Percentiles rank a stretch among this genome's conserved stretches.
These are phyloP conservation scores for Calyptommatus sinebrachiatus DNA, from an alignment of 2,113 vertebrate species.

Conservation along the genomic window DNA sequence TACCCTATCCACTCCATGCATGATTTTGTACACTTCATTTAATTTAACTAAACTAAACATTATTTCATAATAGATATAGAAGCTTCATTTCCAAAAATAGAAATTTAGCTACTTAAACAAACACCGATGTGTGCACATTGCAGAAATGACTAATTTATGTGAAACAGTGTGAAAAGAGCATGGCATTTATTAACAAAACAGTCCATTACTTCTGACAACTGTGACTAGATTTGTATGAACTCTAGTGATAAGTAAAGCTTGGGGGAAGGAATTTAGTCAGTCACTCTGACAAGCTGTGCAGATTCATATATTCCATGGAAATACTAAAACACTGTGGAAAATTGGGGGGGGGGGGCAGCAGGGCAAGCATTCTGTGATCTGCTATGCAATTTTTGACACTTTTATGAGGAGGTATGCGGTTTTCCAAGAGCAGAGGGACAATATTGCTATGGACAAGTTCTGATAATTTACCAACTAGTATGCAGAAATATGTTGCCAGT, in stretches of 20 bases:
- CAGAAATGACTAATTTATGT: neutral
- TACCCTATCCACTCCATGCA: too few relatives aligned
- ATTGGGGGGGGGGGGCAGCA: neutral
- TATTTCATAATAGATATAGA: constrained; percentile 2
- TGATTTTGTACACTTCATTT: too few relatives aligned
- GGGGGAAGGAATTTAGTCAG: constrained; percentile 6
- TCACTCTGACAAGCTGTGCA: neutral
- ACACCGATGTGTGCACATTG: neutral
- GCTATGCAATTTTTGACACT: neutral
- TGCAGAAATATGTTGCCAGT: too few relatives aligned
- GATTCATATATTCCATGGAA: rapidly evolving
- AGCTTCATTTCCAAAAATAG: neutral
- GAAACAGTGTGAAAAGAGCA: constrained; percentile 9
- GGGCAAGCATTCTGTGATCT: neutral
- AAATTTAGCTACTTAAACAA: neutral
- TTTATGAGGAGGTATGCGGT: neutral
- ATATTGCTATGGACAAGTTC: too few relatives aligned
- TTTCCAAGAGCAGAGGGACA: neutral
- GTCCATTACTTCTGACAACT: constrained; percentile 25
- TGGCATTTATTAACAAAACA: constrained; percentile 6
- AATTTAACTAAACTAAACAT: neutral
- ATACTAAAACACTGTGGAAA: neutral
- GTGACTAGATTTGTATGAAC: constrained; percentile 16
- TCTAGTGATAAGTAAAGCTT: neutral
- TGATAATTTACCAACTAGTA: too few relatives aligned